Base-by-base conservation (phyloP, 2,888 invertebrate genomes). In the Hydriomena furcata region DNA sequence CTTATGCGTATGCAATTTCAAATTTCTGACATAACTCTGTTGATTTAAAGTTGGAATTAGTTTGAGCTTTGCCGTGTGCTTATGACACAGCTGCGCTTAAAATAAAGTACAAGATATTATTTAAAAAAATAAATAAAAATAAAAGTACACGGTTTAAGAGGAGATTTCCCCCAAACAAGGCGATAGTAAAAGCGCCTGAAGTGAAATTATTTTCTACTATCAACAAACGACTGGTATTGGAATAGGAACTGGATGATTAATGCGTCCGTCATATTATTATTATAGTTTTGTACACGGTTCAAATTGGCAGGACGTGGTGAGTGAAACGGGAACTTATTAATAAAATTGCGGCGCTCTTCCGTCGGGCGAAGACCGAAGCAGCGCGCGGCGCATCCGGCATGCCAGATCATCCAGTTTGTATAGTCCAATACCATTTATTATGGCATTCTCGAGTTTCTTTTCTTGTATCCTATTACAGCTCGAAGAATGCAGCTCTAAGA, bases 291-390 rank as follows among this genome's bases (percentile, higher is more conserved):
- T 57, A 52, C 61, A 56, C 52, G 58, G 55, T 61, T 64, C 58
- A 72, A 79, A 83, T 76, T 79, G 74, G 76, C 84, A 84, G 86
- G 84, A 85, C 81, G 83, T 68, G 71, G 83, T 68, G 71, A 76
- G 70, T 78, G 77, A 80, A 84, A 84, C 85, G 84, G 86, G 85
- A 86, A 84, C 84, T 82, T 84, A 84, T 85, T 84, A 84, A 86
- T 87, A 84, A 84, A 85, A 85, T 83, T 71, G 82, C 82, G 76
- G 73, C 77, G 78, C 74, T 79, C 80, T 86, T 84, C 86, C 87
- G 82, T 71, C 72, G 73, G 71, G 66, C 76, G 76, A 76, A 75
- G 76, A 75, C 66, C 71, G 71, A 71, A 75, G 71, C 75, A 73
- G 68, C 71, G 66, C 42, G 13, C 56, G 42, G 61, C 71, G 69